These are phyloP conservation scores for Rhyacophila brunnea DNA, from an alignment of 1,140 invertebrate genomes.

Conservation along the genomic window DNA sequence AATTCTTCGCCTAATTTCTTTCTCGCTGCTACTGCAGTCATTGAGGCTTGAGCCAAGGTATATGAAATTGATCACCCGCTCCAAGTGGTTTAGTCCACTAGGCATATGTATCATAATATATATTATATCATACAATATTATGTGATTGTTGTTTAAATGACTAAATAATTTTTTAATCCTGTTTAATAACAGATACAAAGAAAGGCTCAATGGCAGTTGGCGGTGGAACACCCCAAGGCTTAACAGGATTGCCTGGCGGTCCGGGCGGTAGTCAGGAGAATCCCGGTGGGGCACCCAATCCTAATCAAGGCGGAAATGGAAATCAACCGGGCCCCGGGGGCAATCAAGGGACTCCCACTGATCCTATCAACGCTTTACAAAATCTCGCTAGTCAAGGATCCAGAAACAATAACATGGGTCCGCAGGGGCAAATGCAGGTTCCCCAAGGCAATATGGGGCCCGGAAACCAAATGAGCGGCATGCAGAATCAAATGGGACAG, in stretches of 20 bases:
- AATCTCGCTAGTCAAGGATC: conserved; percentile 78
- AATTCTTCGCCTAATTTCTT: too few relatives aligned
- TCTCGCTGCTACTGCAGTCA: too few relatives aligned
- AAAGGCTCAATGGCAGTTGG: conserved; percentile 44
- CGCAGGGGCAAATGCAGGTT: conserved; percentile 41
- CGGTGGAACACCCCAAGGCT: conserved; percentile 43
- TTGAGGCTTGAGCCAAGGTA: too few relatives aligned
- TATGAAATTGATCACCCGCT: too few relatives aligned
- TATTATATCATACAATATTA: too few relatives aligned
- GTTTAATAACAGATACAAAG: conserved; percentile 58
- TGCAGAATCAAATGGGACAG: conserved; percentile 39
- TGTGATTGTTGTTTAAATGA: background rate
- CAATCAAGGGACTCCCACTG: conserved; percentile 61
- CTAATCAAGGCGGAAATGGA: conserved; percentile 37
- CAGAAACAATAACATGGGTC: conserved; percentile 58
- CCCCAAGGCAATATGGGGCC: conserved; percentile 11
- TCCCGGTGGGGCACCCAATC: conserved; percentile 35
- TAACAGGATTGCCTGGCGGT: conserved; percentile 50
- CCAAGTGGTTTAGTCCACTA: too few relatives aligned
- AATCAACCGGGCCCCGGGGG: conserved; percentile 39
- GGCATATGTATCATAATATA: too few relatives aligned
- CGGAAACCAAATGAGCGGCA: conserved; percentile 31
- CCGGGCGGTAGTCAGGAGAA: conserved; percentile 31
- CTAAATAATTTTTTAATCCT: background rate
- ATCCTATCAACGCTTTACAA: conserved; percentile 85